A percentile compares a stretch with the other conserved stretches of the same genome.
Evolutionary conservation across 1,140 invertebrate species (phyloP).

Genomic region (Papilio dardanus): DNA sequence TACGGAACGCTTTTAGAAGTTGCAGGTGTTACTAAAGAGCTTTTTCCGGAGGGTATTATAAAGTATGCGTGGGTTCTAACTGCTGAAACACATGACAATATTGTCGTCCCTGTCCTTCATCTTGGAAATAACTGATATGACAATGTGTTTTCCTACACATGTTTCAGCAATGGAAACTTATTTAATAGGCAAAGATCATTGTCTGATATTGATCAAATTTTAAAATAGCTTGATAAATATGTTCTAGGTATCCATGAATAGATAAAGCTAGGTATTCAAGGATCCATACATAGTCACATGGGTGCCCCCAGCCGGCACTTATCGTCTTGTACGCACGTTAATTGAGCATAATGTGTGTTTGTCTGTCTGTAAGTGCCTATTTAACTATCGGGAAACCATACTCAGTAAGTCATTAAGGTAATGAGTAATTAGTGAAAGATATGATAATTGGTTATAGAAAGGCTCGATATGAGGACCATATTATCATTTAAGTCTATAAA

Average conservation of each 20-base stretch:
- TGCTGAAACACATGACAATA: too few relatives aligned
- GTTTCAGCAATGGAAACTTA: too few relatives aligned
- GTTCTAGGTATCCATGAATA: background rate
- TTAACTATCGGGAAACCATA: slow-evolving; percentile 9
- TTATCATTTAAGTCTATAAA: too few relatives aligned
- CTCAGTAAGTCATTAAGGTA: slow-evolving; percentile 2
- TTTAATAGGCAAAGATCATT: too few relatives aligned
- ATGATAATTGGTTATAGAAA: slow-evolving; percentile 14
- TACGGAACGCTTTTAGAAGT: slow-evolving; percentile 12
- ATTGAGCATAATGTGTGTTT: slow-evolving; percentile 34
- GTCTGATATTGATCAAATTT: too few relatives aligned
- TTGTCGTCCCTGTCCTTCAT: too few relatives aligned
- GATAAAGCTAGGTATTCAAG: slow-evolving; percentile 1
- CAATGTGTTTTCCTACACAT: too few relatives aligned
- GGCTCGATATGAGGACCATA: background rate
- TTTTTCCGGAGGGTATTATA: slow-evolving; percentile 9
- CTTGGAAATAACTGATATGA: too few relatives aligned
- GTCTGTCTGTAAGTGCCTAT: slow-evolving; percentile 23
- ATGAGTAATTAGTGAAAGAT: slow-evolving; percentile 32
- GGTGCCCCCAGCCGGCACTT: slow-evolving; percentile 19
- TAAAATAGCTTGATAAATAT: background rate
- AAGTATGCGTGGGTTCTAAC: background rate
- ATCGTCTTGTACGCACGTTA: slow-evolving; percentile 32
- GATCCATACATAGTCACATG: background rate
- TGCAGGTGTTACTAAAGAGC: slow-evolving; percentile 7